phyloP scores from a whole-genome alignment of 2,888 invertebrate genomes.

The Scaptomyza parva region DNA sequence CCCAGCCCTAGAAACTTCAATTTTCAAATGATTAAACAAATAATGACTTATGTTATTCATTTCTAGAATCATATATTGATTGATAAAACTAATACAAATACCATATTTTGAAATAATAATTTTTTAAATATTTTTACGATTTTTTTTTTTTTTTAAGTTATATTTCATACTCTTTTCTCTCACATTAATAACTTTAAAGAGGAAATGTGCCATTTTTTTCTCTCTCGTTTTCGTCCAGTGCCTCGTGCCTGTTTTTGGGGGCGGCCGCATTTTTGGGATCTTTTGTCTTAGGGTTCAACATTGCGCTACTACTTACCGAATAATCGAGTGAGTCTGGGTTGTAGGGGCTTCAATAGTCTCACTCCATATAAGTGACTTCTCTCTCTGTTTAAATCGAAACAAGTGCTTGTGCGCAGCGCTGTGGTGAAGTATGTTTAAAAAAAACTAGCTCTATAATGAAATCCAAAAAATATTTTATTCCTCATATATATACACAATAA shows the following conservation, averaged over 20 bases:
- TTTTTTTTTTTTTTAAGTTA: constrained; percentile 76
- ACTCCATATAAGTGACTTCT: constrained; percentile 46
- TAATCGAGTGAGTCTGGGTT: constrained; percentile 53
- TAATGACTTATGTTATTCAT: constrained; percentile 58
- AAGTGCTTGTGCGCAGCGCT: constrained; percentile 80
- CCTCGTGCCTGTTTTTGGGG: constrained; percentile 42
- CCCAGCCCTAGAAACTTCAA: constrained; percentile 42
- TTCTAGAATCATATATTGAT: constrained; percentile 52
- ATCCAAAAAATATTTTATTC: constrained; percentile 29
- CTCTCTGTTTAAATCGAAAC: constrained; percentile 60
- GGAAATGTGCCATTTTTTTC: constrained; percentile 42
- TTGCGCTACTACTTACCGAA: constrained; percentile 38
- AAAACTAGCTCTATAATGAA: constrained; percentile 66
- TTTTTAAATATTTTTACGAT: constrained; percentile 41
- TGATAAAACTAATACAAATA: constrained; percentile 30
- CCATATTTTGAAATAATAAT: constrained; percentile 47
- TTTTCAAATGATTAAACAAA: constrained; percentile 33
- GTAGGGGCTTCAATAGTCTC: constrained; percentile 45
- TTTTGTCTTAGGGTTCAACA: constrained; percentile 26
- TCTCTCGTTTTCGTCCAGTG: constrained; percentile 40
- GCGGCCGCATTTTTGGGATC: constrained; percentile 43
- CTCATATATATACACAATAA: constrained; percentile 42
- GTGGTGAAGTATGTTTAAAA: constrained; percentile 78
- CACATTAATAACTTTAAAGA: constrained; percentile 62
- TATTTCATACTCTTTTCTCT: constrained; percentile 76